Evolutionary conservation across 2,113 vertebrate genomes (phyloP).

Genomic region (Zosterops borbonicus): DNA sequence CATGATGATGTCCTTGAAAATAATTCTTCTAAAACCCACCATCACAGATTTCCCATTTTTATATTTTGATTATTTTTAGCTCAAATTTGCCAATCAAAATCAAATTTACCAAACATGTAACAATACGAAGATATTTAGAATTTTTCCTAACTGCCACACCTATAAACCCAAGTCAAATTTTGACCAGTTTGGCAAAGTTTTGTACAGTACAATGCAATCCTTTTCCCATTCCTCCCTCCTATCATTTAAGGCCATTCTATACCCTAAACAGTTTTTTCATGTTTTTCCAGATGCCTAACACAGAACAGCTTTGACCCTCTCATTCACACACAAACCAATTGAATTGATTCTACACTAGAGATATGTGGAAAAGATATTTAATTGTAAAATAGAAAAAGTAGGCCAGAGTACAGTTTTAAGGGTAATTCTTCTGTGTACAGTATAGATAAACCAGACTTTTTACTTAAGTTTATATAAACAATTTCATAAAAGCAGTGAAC

Average conservation of each 20-base stretch:
- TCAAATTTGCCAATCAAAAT: neutral
- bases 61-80: neutral
- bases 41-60: neutral
- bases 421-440: conserved; percentile 76
- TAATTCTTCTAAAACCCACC: neutral
- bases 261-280: neutral
- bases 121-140: neutral
- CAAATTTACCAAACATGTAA: neutral
- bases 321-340: conserved; percentile 8
- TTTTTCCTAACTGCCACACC: neutral
- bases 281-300: neutral
- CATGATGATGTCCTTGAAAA: neutral
- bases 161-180: neutral
- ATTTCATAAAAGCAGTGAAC: conserved; percentile 80
- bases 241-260: neutral
- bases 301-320: neutral
- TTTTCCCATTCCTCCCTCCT: neutral
- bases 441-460: conserved; percentile 73
- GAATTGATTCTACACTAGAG: conserved; percentile 53
- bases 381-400: conserved; percentile 86
- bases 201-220: neutral
- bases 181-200: neutral
- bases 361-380: conserved; percentile 85
- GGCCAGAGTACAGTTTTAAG: conserved; percentile 82
- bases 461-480: conserved; percentile 74